Conservation (phyloP, 2,888 invertebrate species). For the Xylota sylvarum region DNA sequence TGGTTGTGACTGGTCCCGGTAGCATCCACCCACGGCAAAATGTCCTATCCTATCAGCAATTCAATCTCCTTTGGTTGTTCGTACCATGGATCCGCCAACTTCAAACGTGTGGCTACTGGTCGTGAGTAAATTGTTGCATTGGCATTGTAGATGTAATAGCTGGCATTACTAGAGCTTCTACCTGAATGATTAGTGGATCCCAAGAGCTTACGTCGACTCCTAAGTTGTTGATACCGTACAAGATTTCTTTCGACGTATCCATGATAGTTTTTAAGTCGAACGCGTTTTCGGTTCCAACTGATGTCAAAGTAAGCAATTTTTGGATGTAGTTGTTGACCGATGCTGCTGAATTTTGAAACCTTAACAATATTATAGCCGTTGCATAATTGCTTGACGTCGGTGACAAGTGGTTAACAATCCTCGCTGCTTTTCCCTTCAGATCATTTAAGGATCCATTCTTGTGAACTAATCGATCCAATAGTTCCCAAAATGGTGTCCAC, state of each 20-base stretch:
- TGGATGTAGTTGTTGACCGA: neutral
- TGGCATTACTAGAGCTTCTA: slow-evolving; percentile 3
- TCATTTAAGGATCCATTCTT: too few species aligned
- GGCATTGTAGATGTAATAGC: neutral
- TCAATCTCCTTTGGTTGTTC: neutral
- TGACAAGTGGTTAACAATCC: too few species aligned
- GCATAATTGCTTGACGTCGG: neutral
- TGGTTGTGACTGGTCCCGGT: too few species aligned
- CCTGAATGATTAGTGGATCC: neutral
- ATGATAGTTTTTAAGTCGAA: neutral
- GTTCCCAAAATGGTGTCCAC: too few species aligned
- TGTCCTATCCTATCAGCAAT: neutral
- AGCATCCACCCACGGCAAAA: too few species aligned
- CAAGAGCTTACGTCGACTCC: neutral
- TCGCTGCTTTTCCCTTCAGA: too few species aligned
- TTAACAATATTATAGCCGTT: neutral
- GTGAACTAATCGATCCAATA: too few species aligned
- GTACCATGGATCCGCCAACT: neutral
- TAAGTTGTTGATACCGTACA: neutral
- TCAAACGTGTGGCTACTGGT: neutral
- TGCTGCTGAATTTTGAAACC: neutral
- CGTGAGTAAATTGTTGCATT: neutral
- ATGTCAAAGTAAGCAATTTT: neutral
- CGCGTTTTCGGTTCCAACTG: neutral
- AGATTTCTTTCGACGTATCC: neutral